phyloP scores from a whole-genome alignment of 2,888 invertebrate genomes.

The Lasioglossum figueresi region DNA sequence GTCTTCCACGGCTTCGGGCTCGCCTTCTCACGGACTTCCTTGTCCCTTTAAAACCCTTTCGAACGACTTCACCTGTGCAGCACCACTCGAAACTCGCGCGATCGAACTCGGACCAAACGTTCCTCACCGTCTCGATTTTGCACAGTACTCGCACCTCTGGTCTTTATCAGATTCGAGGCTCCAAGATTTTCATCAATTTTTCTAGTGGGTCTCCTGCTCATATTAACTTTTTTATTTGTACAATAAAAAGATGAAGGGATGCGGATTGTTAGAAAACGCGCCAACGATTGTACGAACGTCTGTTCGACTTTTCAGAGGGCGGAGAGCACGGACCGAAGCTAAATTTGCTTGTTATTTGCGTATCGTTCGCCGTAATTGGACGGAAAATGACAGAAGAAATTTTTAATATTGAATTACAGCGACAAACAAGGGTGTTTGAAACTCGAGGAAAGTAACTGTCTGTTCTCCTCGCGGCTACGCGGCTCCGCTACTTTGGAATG shows the following conservation, averaged over 20 bases:
- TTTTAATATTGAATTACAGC: constrained; percentile 17
- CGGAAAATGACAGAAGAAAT: background rate
- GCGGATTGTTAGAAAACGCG: no score
- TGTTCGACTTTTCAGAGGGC: background rate
- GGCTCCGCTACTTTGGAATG: constrained; percentile 42
- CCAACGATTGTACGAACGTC: background rate
- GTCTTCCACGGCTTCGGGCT: constrained; percentile 37
- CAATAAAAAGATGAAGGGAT: no score
- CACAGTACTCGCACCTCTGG: background rate
- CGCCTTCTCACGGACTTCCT: constrained; percentile 12
- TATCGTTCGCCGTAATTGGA: background rate
- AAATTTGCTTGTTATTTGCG: background rate
- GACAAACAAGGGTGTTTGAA: constrained; percentile 4
- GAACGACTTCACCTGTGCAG: constrained; percentile 39
- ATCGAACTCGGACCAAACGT: background rate
- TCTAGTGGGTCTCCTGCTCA: background rate
- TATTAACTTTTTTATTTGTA: no score
- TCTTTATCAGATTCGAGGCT: background rate
- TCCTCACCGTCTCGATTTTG: background rate
- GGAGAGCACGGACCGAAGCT: background rate
- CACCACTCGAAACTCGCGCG: background rate
- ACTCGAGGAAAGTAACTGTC: constrained; percentile 37
- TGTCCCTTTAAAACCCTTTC: constrained; percentile 29
- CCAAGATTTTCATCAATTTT: background rate
- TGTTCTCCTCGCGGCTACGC: constrained; percentile 22